Evolutionary conservation across 2,113 vertebrate genomes (phyloP), one percentile per base, ranked within the genome.

Genomic region (Periophthalmodon schlosseri): DNA sequence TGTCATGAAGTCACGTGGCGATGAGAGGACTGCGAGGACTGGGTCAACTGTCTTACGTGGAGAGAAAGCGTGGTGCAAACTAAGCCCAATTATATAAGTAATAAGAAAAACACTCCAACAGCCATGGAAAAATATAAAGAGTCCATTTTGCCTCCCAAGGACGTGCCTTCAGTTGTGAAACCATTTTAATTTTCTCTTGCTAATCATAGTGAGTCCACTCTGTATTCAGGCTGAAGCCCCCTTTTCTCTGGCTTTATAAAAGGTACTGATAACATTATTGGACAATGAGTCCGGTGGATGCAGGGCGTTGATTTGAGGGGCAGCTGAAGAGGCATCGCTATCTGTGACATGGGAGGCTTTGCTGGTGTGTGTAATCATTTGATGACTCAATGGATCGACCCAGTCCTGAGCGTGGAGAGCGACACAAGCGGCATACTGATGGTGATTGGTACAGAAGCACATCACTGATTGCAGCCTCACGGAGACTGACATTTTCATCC

Each of bases 401-500:
- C 90, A 86, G 90, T 88, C 91, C 90, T 50, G 83, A 87, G 82
- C 46, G 28, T 12, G 65, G 63, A 66, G 72, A 68, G 69, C 76
- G 75, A 65, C 81, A 87, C 83, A 89, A 77, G 77, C 63, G 39
- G 81, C 73, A 74, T 75, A 79, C 84, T 84, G 87, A 88, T 87
- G 89, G 84, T 82, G 91, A 88, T 84, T 80, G 86, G 81, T 87
- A 84, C 80, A 83, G 76, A 78, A 76, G 79, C 75, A 75, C 67
- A 75, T 64, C 76, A 84, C 84, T 91, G 85, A 92, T 88, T 87
- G 79, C 88, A 79, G 84, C 86, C 81, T 83, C 77, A 73, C 76
- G 78, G 83, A 67, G 74, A 81, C 78, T 73, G 89, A 92, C 88
- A 91, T 82, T 87, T 86, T 78, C 75, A 88, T 84, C 84, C 85